Evolutionary conservation across 2,113 vertebrate species (phyloP), one percentile per base, ranked within the genome.

Genomic region (Sinocyclocheilus anshuiensis): DNA sequence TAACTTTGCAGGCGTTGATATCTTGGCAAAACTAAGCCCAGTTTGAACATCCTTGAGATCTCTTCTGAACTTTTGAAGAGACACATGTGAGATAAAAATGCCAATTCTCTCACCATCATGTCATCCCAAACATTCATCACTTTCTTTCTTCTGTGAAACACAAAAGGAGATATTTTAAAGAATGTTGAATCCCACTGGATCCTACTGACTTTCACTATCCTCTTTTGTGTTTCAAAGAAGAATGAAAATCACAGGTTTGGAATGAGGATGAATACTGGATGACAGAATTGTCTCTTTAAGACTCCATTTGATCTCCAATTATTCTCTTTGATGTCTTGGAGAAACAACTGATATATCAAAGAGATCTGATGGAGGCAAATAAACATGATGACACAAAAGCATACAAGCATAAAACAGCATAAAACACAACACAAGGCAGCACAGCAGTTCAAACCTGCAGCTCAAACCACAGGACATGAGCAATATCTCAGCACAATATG

Each of bases 351-450:
- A 77, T 10, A 50, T 26, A 50, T 77, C 26, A 24, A 77, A 77
- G 24, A 26, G n/a, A 50, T 16, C 45, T 71, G 67, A 71, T 71
- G 67, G 33, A 20, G 67, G 13, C 20, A 61, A 79, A 59, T 42
- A 48, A 65, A 45, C 39, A 22, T 65, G n/a, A 65, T 24, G 59
- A 15, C 36, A 39, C 59, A 45, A 45, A 63, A n/a, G 53, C 55
- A 61, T n/a, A 81, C 12, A 48, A 63, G 78, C 33, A 65, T 42
- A 26, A 48, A 45, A 80, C 33, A 42, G 33, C 33, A 80, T 33
- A 39, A 45, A n/a, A 65, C 20, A 80, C 33, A 81, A 61, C 36
- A 65, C 7, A 81, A 63, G 63, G 79, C 45, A 26, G 45, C 71
- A 45, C 20, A 74, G 71, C 71, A 42, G 71, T 45, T 74, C 15